A percentile compares a stretch with the other conserved stretches of the same genome.
Conservation (phyloP, 35 echinoderm and acorn worm species). For the Heliocidaris tuberculata region DNA sequence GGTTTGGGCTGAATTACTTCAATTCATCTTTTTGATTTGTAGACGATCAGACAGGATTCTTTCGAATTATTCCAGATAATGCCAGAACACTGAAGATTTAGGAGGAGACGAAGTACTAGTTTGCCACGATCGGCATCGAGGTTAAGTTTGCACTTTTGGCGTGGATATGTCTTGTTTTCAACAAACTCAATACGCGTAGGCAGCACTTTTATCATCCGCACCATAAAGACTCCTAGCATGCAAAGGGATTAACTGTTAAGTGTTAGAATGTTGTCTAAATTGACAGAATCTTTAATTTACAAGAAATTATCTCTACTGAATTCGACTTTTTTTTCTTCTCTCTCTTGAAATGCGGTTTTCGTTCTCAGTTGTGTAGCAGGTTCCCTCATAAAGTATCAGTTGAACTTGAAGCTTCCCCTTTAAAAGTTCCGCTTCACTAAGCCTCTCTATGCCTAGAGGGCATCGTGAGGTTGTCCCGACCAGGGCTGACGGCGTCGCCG, state of each 20-base stretch:
- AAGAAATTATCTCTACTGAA: not conserved
- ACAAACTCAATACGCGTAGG: not conserved
- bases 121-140: not conserved
- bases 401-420: not conserved
- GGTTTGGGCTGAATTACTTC: conserved; percentile 14
- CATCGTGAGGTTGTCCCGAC: conserved; percentile 19
- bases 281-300: too few species aligned
- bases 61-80: not conserved
- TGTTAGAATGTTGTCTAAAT: too few species aligned
- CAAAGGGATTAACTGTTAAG: not conserved
- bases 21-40: conserved; percentile 38
- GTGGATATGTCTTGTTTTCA: not conserved
- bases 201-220: not conserved
- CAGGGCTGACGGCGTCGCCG: conserved; percentile 33
- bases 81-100: not conserved
- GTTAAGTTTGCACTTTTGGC: not conserved
- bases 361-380: not conserved
- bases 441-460: not conserved
- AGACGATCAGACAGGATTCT: not conserved
- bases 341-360: too few species aligned
- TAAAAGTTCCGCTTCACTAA: not conserved
- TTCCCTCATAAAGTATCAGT: not conserved
- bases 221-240: not conserved
- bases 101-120: not conserved
- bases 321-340: not conserved